phyloP scores from a whole-genome alignment of 2,113 vertebrate genomes.

The Thinocorus orbignyianus region DNA sequence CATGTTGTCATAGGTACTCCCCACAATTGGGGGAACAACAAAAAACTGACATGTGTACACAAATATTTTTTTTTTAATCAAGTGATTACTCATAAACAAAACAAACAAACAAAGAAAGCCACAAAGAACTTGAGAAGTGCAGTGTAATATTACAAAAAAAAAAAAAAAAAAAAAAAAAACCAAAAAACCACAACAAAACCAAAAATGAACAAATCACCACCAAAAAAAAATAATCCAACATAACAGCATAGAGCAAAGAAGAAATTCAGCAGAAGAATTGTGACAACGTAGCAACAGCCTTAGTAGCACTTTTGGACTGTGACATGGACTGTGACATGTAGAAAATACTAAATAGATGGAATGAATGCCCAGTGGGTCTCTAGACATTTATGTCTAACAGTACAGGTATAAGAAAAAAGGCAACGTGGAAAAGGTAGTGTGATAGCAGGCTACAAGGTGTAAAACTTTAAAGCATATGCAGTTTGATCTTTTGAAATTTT shows the following conservation, averaged over 20 bases:
- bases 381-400: neutral
- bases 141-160: neutral
- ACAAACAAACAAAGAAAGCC: neutral
- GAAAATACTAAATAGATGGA: conserved; percentile 18
- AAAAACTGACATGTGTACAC: neutral
- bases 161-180: neutral
- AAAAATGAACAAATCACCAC: neutral
- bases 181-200: neutral
- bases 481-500: neutral
- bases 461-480: neutral
- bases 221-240: neutral
- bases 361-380: neutral
- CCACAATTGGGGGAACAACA: neutral
- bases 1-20: neutral
- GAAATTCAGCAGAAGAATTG: neutral
- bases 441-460: neutral
- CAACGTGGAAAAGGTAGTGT: neutral
- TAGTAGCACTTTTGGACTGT: neutral
- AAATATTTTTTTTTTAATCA: neutral
- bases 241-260: neutral
- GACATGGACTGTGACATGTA: neutral
- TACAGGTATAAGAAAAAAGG: neutral
- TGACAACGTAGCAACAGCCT: neutral
- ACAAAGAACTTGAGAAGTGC: neutral
- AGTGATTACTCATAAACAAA: neutral